phyloP scores from a whole-genome alignment of 2,888 invertebrate genomes.

The Hemaris fuciformis region DNA sequence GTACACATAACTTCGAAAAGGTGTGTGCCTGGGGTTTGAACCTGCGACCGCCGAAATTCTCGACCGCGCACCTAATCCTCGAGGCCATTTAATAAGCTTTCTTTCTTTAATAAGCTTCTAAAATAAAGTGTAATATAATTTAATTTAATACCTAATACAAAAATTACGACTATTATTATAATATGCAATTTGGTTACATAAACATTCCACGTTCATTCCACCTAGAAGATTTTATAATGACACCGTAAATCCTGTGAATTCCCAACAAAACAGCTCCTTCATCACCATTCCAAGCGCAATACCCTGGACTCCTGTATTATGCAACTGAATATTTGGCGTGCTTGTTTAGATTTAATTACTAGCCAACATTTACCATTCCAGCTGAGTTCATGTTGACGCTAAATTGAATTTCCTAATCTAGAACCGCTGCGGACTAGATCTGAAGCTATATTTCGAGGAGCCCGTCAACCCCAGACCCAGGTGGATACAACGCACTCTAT shows the following conservation, averaged over 20 bases:
- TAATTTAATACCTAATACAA: too few relatives aligned
- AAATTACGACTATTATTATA: too few relatives aligned
- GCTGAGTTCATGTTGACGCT: conserved; percentile 7
- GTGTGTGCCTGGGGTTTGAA: too few relatives aligned
- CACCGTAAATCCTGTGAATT: background rate
- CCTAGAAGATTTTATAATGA: background rate
- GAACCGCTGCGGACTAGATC: conserved; percentile 1
- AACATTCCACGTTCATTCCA: background rate
- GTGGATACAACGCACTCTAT: conserved; percentile 13
- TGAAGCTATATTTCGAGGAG: background rate
- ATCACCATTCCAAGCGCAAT: background rate
- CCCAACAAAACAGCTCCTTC: background rate
- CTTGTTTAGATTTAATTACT: conserved; percentile 8
- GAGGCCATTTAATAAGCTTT: too few relatives aligned
- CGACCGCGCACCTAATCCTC: too few relatives aligned
- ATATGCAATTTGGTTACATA: too few relatives aligned
- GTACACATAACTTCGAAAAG: too few relatives aligned
- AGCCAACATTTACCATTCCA: background rate
- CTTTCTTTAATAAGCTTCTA: too few relatives aligned
- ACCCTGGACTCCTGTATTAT: background rate
- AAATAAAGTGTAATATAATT: too few relatives aligned
- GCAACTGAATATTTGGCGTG: background rate
- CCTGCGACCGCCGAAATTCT: too few relatives aligned
- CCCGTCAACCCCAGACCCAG: conserved; percentile 13
- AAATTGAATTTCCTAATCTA: conserved; percentile 8